Conservation (phyloP, 2,797 vertebrate species). For the Spea hammondii region DNA sequence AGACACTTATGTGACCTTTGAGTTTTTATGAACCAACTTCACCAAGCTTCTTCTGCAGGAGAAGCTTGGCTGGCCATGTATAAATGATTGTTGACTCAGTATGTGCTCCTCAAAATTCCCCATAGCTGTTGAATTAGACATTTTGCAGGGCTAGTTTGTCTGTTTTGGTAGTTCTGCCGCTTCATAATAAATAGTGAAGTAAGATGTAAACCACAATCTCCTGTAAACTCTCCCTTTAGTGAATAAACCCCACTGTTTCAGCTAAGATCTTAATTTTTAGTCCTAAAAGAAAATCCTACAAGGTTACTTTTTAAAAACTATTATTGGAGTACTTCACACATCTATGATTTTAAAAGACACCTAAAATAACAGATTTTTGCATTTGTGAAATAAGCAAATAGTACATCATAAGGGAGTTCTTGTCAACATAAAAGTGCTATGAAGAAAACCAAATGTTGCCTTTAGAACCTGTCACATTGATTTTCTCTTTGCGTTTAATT, state of each 20-base stretch:
- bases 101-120: no score
- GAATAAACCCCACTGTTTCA: not conserved
- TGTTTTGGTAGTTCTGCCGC: no score
- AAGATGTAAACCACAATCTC: no score
- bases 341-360: slow-evolving; percentile 25
- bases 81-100: no score
- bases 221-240: no score
- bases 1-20: no score
- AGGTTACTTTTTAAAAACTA: slow-evolving; percentile 10
- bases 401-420: slow-evolving; percentile 28
- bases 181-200: no score
- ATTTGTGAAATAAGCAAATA: slow-evolving; percentile 32
- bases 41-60: no score
- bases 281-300: not conserved
- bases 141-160: no score
- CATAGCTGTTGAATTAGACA: no score
- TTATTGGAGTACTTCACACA: slow-evolving; percentile 37
- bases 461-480: slow-evolving; percentile 24
- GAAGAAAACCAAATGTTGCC: slow-evolving; percentile 32
- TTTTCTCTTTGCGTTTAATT: slow-evolving; percentile 20
- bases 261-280: not conserved
- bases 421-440: slow-evolving; percentile 25
- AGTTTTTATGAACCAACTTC: no score
- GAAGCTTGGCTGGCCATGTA: no score
- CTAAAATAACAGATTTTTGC: slow-evolving; percentile 39